Percentiles rank a stretch among this genome's conserved stretches.
These are phyloP conservation scores for Condylura cristata DNA, from an alignment of 2,113 vertebrate species.

Conservation along the genomic window DNA sequence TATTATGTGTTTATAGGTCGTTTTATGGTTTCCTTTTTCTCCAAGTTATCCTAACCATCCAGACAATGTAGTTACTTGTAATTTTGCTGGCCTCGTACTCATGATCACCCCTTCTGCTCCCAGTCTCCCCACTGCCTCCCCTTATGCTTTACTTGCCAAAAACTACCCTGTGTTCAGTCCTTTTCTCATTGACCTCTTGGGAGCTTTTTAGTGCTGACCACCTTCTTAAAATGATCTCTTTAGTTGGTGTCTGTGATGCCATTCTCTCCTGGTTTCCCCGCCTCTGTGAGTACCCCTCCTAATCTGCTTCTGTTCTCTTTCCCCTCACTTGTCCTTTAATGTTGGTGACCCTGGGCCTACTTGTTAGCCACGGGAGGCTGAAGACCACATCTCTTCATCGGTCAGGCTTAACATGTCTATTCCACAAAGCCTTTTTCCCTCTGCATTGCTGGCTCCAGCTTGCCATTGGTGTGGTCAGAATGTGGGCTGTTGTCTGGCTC, in stretches of 20 bases:
- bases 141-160: not conserved
- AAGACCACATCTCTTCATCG: not conserved
- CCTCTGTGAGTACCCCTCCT: not conserved
- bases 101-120: not conserved
- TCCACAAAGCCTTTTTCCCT: not conserved
- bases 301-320: not conserved
- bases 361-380: not conserved
- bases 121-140: not conserved
- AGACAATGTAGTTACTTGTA: not conserved
- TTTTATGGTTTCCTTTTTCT: conserved; percentile 41
- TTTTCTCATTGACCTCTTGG: not conserved
- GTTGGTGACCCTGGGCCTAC: not conserved
- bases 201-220: not conserved
- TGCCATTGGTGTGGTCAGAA: not conserved
- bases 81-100: conserved; percentile 6
- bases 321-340: not conserved
- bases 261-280: not conserved
- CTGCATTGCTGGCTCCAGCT: not conserved
- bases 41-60: not conserved
- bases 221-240: not conserved
- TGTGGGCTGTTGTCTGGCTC: not conserved
- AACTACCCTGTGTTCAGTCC: not conserved
- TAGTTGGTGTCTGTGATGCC: not conserved
- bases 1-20: conserved; percentile 16
- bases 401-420: not conserved